Evolutionary conservation across 2,797 vertebrate species (phyloP), one percentile per base, ranked within the genome.

Genomic region (Diplodus puntazzo): DNA sequence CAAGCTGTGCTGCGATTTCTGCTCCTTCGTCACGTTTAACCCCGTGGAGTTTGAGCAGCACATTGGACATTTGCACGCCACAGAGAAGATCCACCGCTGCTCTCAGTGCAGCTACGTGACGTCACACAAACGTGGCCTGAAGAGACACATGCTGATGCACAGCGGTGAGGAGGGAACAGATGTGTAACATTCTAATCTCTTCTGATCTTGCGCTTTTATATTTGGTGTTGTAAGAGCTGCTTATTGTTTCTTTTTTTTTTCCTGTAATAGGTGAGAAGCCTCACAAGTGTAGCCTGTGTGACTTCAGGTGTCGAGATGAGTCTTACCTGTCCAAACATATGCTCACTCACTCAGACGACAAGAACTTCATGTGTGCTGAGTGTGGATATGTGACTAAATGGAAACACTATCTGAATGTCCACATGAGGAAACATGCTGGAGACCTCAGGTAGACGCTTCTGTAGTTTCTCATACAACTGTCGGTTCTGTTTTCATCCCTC

Each of bases 321-420:
- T 98, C 98, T 54, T 99, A 99, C 93, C 96, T 99, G 54, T 97
- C 98, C 3, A 99, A 97, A 88, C 98, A 99, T 81, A 99, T 98
- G 98, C 95, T 99, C 89, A 98, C 97, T 1, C 98, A 99, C 88
- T 96, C 97, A 0, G 92, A 93, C 0, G 92, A 96, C 90, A 99
- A 98, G 94, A 98, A 99, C 90, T 98, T 98, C 82, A 98, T 99
- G 98, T 99, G 98, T 69, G 96, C 98, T 0, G 98, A 99, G 75
- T 99, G 98, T 1, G 98, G 98, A 55, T 99, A 99, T 17, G 95
- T 99, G 92, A 99, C 98, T 57, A 99, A 99, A 80, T 99, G 98
- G 98, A 99, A 99, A 75, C 98, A 99, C 84, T 99, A 98, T 79
- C 93, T 99, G 69, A 98, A 95, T 0, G 97, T 99, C 73, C 98